phyloP scores from a whole-genome alignment of 2,113 vertebrate species.

The Piprites chloris region DNA sequence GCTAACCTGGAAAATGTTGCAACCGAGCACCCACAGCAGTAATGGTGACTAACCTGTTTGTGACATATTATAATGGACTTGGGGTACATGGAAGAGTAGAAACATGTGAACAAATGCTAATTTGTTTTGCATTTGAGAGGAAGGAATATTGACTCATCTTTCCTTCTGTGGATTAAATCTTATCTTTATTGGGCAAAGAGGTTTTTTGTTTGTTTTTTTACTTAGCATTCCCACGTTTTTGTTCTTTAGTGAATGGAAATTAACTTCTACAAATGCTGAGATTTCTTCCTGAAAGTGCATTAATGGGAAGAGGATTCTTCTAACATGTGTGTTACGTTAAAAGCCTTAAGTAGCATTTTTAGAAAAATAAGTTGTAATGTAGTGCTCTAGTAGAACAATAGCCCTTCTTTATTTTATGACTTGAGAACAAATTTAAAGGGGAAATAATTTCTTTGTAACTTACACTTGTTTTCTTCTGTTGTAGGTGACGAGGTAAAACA shows the following conservation, averaged over 20 bases:
- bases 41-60: neutral
- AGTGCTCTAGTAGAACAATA: neutral
- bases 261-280: neutral
- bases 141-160: neutral
- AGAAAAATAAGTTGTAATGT: neutral
- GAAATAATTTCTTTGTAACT: neutral
- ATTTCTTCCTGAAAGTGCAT: neutral
- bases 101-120: neutral
- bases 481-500: conserved; percentile 90
- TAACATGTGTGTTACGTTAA: neutral
- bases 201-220: neutral
- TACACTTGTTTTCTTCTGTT: conserved; percentile 12
- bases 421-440: neutral
- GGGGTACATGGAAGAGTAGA: neutral
- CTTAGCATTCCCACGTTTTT: neutral
- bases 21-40: neutral
- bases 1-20: neutral
- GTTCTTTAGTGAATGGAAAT: neutral
- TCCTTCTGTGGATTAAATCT: neutral
- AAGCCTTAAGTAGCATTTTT: neutral
- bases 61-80: neutral
- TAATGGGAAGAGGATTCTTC: neutral
- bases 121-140: neutral
- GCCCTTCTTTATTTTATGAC: neutral
- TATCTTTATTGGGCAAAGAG: neutral